Conservation (phyloP, 2,113 vertebrate species). For the western clawed frog (Xenopus tropicalis) region UCB_Xtro_10.0 CM004445.2:1620501-1621000, state of each 20-base stretch:
- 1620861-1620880: too few species aligned
- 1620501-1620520: slow-evolving; percentile 79
- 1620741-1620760: slow-evolving; percentile 11
- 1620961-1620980: too few species aligned
- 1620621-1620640: slow-evolving; percentile 76
- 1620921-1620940: too few species aligned
- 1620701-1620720: slow-evolving; percentile 66
- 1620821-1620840: too few species aligned
- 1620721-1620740: slow-evolving; percentile 64
- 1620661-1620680: slow-evolving; percentile 71
- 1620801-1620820: too few species aligned
- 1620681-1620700: slow-evolving; percentile 71
- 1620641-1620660: slow-evolving; percentile 80
- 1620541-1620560: slow-evolving; percentile 74
- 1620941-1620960: too few species aligned
- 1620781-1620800: too few species aligned
- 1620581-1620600: slow-evolving; percentile 74
- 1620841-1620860: too few species aligned
- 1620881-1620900: too few species aligned
- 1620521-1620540: slow-evolving; percentile 78
- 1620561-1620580: slow-evolving; percentile 81
- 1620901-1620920: too few species aligned
- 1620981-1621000: too few species aligned
- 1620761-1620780: not conserved
- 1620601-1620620: slow-evolving; percentile 79